These are phyloP conservation scores for Caenorhabditis afra DNA, from an alignment of 2,888 invertebrate genomes.

Conservation along the genomic window DNA sequence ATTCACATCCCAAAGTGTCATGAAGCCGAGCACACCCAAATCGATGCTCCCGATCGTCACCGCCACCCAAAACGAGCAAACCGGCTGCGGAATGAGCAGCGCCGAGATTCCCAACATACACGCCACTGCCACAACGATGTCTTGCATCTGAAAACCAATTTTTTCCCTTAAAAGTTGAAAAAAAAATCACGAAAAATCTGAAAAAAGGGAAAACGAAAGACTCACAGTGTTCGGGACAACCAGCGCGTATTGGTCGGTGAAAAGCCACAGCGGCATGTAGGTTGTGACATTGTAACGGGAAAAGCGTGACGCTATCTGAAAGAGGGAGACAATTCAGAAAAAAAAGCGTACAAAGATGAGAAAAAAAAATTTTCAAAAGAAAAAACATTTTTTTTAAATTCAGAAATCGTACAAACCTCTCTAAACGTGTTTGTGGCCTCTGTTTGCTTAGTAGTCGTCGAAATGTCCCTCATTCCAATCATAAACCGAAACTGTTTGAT, in stretches of 20 bases:
- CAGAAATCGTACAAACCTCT: too few relatives aligned
- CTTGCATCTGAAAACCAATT: constrained; percentile 72
- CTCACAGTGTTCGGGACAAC: constrained; percentile 77
- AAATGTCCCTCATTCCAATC: constrained; percentile 75
- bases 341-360: neutral
- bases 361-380: constrained; percentile 25
- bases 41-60: constrained; percentile 95
- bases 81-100: constrained; percentile 91
- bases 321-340: constrained; percentile 1
- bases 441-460: constrained; percentile 71
- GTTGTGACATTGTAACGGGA: constrained; percentile 74
- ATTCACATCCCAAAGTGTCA: constrained; percentile 92
- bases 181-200: neutral
- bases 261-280: constrained; percentile 79
- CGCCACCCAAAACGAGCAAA: constrained; percentile 93
- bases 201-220: neutral
- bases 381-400: too few relatives aligned
- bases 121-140: constrained; percentile 85
- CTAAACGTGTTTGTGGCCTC: constrained; percentile 72
- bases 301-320: constrained; percentile 61
- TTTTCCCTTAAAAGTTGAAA: neutral
- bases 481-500: constrained; percentile 70
- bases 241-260: constrained; percentile 78
- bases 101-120: constrained; percentile 95
- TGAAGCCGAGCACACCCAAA: constrained; percentile 93